phyloP scores from a whole-genome alignment of 2,797 vertebrate genomes.

The Chiroxiphia lanceolata region DNA sequence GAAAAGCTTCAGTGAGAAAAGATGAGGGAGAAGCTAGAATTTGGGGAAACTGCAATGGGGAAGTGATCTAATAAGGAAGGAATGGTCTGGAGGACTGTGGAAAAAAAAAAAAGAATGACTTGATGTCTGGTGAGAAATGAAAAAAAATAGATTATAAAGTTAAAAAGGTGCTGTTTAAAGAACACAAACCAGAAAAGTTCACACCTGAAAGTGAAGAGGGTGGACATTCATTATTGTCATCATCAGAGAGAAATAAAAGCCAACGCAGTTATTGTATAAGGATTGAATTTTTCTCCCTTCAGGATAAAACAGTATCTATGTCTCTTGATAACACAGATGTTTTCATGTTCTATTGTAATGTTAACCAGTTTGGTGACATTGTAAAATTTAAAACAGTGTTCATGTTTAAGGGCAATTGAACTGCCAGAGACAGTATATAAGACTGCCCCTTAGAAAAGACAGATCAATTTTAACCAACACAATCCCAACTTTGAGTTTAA shows the following conservation, averaged over 20 bases:
- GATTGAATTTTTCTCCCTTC: background rate
- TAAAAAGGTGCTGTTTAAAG: background rate
- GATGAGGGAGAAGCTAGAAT: background rate
- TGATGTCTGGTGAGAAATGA: background rate
- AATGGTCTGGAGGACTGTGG: background rate
- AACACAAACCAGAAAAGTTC: background rate
- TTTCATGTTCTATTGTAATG: background rate
- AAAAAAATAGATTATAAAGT: background rate
- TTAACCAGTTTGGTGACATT: background rate
- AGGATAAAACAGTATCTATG: background rate
- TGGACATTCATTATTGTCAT: background rate
- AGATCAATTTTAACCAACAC: background rate
- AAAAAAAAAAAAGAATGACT: background rate
- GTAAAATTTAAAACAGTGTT: background rate
- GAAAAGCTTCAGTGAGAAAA: background rate
- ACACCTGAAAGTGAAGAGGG: background rate
- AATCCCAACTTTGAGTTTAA: background rate
- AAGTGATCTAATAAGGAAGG: background rate
- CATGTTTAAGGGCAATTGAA: background rate
- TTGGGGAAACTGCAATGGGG: background rate
- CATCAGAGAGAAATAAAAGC: background rate
- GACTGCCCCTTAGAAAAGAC: background rate
- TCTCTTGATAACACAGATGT: background rate
- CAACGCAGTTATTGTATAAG: background rate
- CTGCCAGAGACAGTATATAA: background rate